Evolutionary conservation across 1,140 invertebrate genomes (phyloP).

Genomic region (Pinna nobilis): DNA sequence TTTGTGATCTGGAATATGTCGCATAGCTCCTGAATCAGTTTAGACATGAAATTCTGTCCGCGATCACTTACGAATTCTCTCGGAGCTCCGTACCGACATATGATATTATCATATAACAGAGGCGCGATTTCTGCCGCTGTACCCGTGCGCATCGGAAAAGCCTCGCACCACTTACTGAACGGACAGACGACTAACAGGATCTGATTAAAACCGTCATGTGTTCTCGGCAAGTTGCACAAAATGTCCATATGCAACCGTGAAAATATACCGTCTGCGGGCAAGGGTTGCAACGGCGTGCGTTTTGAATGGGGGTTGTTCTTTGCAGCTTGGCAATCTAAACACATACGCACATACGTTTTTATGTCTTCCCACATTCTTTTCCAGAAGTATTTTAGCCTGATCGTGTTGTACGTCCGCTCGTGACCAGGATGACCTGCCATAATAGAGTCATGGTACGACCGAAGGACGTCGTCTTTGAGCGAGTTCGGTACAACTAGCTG

Average conservation of each 20-base stretch:
- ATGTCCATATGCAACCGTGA: conserved; percentile 34
- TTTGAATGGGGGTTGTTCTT: background rate
- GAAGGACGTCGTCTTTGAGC: background rate
- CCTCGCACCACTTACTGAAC: conserved; percentile 40
- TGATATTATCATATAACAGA: conserved; percentile 42
- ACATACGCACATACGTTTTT: conserved; percentile 21
- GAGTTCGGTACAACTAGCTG: background rate
- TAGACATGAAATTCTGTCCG: conserved; percentile 39
- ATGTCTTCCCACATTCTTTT: conserved; percentile 36
- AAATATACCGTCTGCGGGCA: conserved; percentile 30
- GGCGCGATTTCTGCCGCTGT: conserved; percentile 32
- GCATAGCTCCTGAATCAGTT: conserved; percentile 28
- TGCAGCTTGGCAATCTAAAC: conserved; percentile 23
- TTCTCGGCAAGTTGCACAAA: conserved; percentile 27
- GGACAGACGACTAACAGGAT: conserved; percentile 42
- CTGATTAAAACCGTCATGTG: conserved; percentile 29
- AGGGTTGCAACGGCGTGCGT: background rate
- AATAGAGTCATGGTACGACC: conserved; percentile 1
- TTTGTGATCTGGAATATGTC: conserved; percentile 35
- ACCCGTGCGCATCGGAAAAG: conserved; percentile 29
- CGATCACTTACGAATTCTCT: conserved; percentile 30
- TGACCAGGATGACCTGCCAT: conserved; percentile 27
- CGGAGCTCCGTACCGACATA: conserved; percentile 42
- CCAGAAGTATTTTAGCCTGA: conserved; percentile 40
- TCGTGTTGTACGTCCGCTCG: conserved; percentile 9